phyloP scores from a whole-genome alignment of 1,140 invertebrate genomes.

The Alviniconcha marisindica region DNA sequence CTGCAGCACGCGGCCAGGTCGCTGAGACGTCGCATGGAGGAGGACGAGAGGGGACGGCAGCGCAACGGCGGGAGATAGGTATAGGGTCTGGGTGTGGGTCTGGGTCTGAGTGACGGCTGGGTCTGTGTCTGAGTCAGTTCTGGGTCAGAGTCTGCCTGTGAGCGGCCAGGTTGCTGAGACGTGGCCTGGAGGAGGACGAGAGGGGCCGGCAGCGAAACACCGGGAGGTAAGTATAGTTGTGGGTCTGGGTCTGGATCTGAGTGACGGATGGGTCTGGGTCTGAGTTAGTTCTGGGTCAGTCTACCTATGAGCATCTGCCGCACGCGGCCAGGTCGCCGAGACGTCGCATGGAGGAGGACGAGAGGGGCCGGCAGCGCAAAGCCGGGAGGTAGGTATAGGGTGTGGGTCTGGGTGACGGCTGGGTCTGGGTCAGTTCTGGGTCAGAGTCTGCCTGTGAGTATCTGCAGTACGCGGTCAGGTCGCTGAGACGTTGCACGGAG shows the following conservation, averaged over 20 bases:
- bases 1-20: conserved; percentile 52
- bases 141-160: too few species aligned
- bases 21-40: conserved; percentile 10
- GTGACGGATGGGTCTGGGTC: not conserved
- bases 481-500: conserved; percentile 4
- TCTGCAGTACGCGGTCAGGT: conserved; percentile 53
- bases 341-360: conserved; percentile 26
- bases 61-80: conserved; percentile 8
- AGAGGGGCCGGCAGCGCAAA: conserved; percentile 2
- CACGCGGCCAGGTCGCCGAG: conserved; percentile 41
- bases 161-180: conserved; percentile 33
- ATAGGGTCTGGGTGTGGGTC: too few species aligned
- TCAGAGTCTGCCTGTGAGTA: conserved; percentile 51
- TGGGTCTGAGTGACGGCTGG: too few species aligned
- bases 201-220: conserved; percentile 2
- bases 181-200: conserved; percentile 30
- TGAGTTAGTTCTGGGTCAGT: not conserved
- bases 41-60: conserved; percentile 23
- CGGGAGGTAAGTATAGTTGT: not conserved
- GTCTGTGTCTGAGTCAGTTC: too few species aligned
- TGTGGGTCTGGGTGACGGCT: too few species aligned
- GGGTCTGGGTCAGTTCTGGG: too few species aligned
- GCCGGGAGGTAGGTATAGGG: conserved; percentile 15
- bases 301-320: conserved; percentile 58
- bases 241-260: not conserved